Percentiles rank a stretch among this genome's conserved stretches.
phyloP scores from a whole-genome alignment of 2,888 invertebrate species.

The Glaucopsyche alexis region DNA sequence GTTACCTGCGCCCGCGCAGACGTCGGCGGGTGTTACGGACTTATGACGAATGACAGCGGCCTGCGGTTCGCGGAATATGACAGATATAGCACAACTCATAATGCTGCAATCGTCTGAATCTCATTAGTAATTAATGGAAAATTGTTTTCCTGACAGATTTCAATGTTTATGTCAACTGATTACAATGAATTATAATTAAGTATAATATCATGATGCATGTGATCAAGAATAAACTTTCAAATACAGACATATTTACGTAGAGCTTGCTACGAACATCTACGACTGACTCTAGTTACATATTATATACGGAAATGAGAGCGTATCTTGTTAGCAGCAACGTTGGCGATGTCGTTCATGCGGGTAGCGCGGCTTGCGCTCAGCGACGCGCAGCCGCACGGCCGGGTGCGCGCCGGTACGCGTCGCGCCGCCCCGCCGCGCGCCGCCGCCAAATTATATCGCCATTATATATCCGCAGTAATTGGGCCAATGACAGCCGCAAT shows the following conservation, averaged over 20 bases:
- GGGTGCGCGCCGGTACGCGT: slow-evolving; percentile 41
- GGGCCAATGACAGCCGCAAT: slow-evolving; percentile 25
- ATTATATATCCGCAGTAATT: slow-evolving; percentile 19
- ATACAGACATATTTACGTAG: background rate
- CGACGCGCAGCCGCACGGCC: slow-evolving; percentile 43
- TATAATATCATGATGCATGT: too few species aligned
- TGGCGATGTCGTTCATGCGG: slow-evolving; percentile 37
- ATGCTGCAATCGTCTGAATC: background rate
- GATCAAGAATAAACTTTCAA: too few species aligned
- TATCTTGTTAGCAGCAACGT: slow-evolving; percentile 43
- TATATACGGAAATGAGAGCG: slow-evolving; percentile 41
- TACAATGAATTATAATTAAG: too few species aligned
- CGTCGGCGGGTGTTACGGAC: background rate
- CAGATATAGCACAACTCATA: background rate
- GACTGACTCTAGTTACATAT: background rate
- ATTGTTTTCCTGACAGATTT: background rate
- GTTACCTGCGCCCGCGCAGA: slow-evolving; percentile 1
- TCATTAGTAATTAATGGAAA: background rate
- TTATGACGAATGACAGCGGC: background rate
- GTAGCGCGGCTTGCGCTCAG: background rate
- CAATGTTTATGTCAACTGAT: too few species aligned
- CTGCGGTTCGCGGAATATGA: background rate
- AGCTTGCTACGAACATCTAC: background rate
- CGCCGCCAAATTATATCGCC: slow-evolving; percentile 21
- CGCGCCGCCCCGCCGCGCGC: slow-evolving; percentile 29